Evolutionary conservation across 2,888 invertebrate genomes (phyloP).

Genomic region (Platypus cylindrus): DNA sequence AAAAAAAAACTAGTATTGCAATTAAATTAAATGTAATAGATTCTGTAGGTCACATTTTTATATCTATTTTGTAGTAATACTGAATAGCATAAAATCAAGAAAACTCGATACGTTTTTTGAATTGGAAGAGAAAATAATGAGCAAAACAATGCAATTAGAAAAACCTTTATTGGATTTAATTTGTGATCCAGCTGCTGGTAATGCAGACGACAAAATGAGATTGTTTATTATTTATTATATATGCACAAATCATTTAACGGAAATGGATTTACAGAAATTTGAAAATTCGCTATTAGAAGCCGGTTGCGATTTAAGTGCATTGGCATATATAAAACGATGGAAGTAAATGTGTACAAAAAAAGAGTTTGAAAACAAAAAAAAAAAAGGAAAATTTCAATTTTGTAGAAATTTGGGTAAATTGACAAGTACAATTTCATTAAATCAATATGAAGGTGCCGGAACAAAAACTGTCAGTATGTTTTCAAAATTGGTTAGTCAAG

Average conservation of each 20-base stretch:
- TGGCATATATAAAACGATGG: slow-evolving; percentile 88
- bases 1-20: not conserved
- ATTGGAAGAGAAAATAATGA: slow-evolving; percentile 95
- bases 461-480: slow-evolving; percentile 98
- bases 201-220: slow-evolving; percentile 83
- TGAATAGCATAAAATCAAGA: slow-evolving; percentile 75
- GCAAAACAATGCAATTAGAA: slow-evolving; percentile 56
- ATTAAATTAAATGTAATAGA: not conserved
- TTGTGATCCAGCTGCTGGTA: slow-evolving; percentile 74
- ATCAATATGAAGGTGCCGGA: slow-evolving; percentile 82
- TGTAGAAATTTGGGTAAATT: slow-evolving; percentile 66
- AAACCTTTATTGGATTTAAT: slow-evolving; percentile 80
- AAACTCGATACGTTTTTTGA: slow-evolving; percentile 95
- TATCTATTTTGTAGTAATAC: slow-evolving; percentile 43
- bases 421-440: slow-evolving; percentile 44
- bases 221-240: slow-evolving; percentile 87
- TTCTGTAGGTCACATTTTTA: slow-evolving; percentile 2
- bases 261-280: slow-evolving; percentile 73
- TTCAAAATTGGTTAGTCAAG: slow-evolving; percentile 91
- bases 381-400: too few relatives aligned
- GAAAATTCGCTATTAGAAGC: slow-evolving; percentile 63
- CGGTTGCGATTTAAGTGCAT: slow-evolving; percentile 74
- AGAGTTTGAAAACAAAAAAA: slow-evolving; percentile 3
- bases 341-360: slow-evolving; percentile 44
- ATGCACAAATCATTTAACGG: slow-evolving; percentile 66